Evolutionary conservation across 92 coral and sea anemone genomes (phyloP).

Genomic region (Epizoanthus stellaris): DNA sequence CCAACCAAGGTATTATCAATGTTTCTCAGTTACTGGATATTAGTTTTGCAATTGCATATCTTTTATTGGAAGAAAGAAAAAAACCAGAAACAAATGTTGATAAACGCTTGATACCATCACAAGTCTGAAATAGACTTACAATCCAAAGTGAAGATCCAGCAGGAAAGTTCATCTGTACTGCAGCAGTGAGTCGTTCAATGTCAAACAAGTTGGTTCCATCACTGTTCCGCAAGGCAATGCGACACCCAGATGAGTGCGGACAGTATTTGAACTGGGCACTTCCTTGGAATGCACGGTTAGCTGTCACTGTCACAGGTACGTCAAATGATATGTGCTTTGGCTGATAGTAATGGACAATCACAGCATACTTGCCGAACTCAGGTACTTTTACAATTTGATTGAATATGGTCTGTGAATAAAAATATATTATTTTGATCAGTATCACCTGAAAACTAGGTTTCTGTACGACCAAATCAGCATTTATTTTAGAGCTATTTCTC

Average conservation of each 20-base stretch:
- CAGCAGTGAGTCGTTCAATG: conserved; percentile 72
- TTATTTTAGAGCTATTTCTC: too few species aligned
- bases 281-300: conserved; percentile 74
- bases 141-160: conserved; percentile 83
- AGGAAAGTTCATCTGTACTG: conserved; percentile 74
- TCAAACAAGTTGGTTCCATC: conserved; percentile 68
- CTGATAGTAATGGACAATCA: conserved; percentile 92
- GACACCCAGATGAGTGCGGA: conserved; percentile 93
- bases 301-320: conserved; percentile 75
- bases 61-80: too few species aligned
- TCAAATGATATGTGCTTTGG: conserved; percentile 82
- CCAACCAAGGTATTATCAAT: too few species aligned
- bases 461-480: too few species aligned
- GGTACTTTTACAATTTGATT: conserved; percentile 56
- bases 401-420: conserved; percentile 51
- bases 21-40: too few species aligned
- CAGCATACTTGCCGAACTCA: conserved; percentile 77
- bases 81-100: not conserved
- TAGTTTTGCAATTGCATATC: too few species aligned
- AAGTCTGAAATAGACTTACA: conserved; percentile 65
- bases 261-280: conserved; percentile 81
- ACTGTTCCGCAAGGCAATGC: conserved; percentile 66
- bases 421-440: too few species aligned
- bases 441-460: too few species aligned
- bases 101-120: not conserved